Evolutionary conservation across 2,888 invertebrate genomes (phyloP), one percentile per base, ranked within the genome.

Genomic region (Athetis lepigone): DNA sequence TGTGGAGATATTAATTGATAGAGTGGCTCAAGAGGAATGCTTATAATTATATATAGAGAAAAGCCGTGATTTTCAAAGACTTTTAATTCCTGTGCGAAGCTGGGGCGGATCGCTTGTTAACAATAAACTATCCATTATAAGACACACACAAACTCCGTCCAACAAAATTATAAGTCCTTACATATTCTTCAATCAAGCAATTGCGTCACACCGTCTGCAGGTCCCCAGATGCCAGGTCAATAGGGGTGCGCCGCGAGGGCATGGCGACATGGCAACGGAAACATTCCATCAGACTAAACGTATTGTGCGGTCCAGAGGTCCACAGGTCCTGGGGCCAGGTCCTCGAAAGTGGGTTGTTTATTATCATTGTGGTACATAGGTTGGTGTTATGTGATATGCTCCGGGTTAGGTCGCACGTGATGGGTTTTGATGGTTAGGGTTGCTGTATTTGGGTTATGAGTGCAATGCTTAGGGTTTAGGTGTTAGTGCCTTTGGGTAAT

Each of bases 251-350:
- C 13, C 13, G 33, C 13, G n/a, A n/a, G n/a, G n/a, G 65, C 58
- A 43, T 25, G 76, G 43, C 76, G 76, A 18, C 70, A 62, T 23
- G 18, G 57, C 57, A 61, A 61, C 70, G 55, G 63, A 70, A 75
- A 55, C 51, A n/a, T 70, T 57, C 4, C 8, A 18, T 49, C 61
- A 52, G 45, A 19, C 11, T 70, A 72, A 72, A 72, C 51, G 46
- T 75, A 79, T 75, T 76, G 77, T 79, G 23, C 33, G 7, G 57
- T 29, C n/a, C n/a, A n/a, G n/a, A n/a, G n/a, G n/a, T 54, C 16
- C 18, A 16, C 11, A 51, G 61, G 36, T 46, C 54, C 40, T 13
- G 13, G 36, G 75, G 51, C 49, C 29, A 45, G 52, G 49, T 58
- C 46, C 29, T 42, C 23, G 77, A 64, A 64, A 73, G 77, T 57